A percentile compares a stretch with the other conserved stretches of the same genome.
phyloP scores from a whole-genome alignment of 2,888 invertebrate species.

The Catotricha subobsoleta region DNA sequence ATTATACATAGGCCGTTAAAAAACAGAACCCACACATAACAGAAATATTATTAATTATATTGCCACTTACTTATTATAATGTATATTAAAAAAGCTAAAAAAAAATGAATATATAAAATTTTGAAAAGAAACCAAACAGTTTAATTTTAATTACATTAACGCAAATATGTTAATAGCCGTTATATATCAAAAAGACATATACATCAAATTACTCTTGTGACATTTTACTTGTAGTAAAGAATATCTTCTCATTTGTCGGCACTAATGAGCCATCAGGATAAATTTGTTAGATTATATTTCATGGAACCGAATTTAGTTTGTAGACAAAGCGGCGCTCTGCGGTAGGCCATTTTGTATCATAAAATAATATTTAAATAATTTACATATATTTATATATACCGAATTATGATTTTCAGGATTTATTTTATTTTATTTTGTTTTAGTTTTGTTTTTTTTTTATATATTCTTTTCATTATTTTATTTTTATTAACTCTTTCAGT shows the following conservation, averaged over 20 bases:
- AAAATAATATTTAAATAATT: no score
- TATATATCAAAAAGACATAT: conserved; percentile 1
- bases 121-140: not conserved
- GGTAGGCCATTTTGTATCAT: no score
- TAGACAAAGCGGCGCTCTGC: no score
- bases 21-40: no score
- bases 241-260: conserved; percentile 1
- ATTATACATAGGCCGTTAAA: no score
- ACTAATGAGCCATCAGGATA: conserved; percentile 2
- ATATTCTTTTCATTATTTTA: no score
- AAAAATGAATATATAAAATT: not conserved
- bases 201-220: conserved; percentile 3
- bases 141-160: not conserved
- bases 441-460: no score
- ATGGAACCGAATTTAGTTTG: no score
- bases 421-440: no score
- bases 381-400: no score
- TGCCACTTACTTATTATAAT: not conserved
- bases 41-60: not conserved
- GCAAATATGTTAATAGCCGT: conserved; percentile 3
- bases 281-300: not conserved
- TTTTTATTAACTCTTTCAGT: no score
- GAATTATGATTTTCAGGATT: no score
- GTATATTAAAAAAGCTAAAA: not conserved
- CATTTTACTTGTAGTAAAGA: not conserved